Conservation (phyloP, 1,140 invertebrate genomes). For the Oryctes rhinoceros region DNA sequence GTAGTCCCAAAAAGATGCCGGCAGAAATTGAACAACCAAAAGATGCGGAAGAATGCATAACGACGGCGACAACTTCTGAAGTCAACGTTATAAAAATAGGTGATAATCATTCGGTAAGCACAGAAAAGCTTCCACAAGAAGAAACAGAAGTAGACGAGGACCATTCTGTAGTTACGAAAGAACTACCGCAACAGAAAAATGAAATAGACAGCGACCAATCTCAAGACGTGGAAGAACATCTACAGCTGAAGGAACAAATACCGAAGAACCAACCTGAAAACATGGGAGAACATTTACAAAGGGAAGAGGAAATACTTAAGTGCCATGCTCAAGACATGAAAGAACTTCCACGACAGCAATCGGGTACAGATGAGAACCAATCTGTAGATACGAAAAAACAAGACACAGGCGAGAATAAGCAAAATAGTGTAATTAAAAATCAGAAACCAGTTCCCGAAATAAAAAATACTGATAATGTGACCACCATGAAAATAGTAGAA, state of each 20-base stretch:
- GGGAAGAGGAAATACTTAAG: too few species aligned
- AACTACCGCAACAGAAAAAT: too few species aligned
- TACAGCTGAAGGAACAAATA: too few species aligned
- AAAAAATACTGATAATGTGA: not conserved
- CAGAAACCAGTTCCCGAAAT: not conserved
- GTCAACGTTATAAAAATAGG: not conserved
- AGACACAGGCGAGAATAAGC: not conserved
- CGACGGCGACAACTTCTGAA: not conserved
- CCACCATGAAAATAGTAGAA: not conserved
- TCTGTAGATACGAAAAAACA: not conserved
- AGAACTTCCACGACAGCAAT: not conserved
- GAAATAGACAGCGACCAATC: too few species aligned
- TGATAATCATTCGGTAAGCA: not conserved
- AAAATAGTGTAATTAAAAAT: not conserved
- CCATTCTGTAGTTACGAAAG: too few species aligned
- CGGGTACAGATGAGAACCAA: too few species aligned
- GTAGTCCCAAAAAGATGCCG: conserved; percentile 39
- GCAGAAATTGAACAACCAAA: not conserved
- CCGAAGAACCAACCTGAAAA: too few species aligned
- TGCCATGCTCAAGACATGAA: not conserved
- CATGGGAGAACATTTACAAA: too few species aligned
- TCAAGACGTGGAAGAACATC: too few species aligned
- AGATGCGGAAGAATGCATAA: not conserved
- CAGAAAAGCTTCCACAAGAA: not conserved
- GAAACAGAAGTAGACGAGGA: not conserved